phyloP scores from a whole-genome alignment of 1,140 invertebrate species.

The Aphelenchoides besseyi region DNA sequence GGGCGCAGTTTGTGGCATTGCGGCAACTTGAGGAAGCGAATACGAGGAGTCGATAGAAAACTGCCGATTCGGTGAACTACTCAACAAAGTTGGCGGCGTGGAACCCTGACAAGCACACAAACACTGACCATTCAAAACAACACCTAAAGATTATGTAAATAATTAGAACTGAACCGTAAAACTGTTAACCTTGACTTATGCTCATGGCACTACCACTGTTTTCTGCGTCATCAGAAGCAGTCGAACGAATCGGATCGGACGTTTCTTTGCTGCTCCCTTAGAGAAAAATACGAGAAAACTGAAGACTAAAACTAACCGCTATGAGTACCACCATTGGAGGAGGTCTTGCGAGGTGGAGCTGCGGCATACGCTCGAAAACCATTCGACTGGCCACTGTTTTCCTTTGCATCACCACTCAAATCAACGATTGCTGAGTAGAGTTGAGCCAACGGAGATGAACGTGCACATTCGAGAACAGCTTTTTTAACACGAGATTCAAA shows the following conservation, averaged over 20 bases:
- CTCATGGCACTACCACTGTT: constrained; percentile 15
- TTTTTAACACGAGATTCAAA: constrained; percentile 44
- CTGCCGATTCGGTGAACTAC: not conserved
- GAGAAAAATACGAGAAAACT: too few relatives aligned
- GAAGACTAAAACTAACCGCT: not conserved
- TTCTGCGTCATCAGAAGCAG: constrained; percentile 14
- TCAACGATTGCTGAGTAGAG: constrained; percentile 40
- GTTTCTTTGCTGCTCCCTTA: not conserved
- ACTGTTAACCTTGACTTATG: constrained; percentile 6
- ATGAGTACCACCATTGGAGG: not conserved
- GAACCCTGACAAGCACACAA: constrained; percentile 40
- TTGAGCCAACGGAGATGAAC: constrained; percentile 37
- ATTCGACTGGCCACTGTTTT: too few relatives aligned
- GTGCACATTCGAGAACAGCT: constrained; percentile 32
- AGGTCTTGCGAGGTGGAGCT: constrained; percentile 16
- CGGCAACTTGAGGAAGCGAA: not conserved
- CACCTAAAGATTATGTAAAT: constrained; percentile 29
- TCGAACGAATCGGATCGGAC: not conserved
- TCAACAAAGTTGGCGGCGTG: not conserved
- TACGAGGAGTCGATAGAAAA: constrained; percentile 14
- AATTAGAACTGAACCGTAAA: constrained; percentile 12
- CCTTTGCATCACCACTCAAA: constrained; percentile 15
- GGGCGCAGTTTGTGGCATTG: not conserved
- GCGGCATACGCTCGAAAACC: constrained; percentile 15
- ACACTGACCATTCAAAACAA: constrained; percentile 46